Evolutionary conservation across 2,888 invertebrate genomes (phyloP).

Genomic region (Didymodactylos carnosus): DNA sequence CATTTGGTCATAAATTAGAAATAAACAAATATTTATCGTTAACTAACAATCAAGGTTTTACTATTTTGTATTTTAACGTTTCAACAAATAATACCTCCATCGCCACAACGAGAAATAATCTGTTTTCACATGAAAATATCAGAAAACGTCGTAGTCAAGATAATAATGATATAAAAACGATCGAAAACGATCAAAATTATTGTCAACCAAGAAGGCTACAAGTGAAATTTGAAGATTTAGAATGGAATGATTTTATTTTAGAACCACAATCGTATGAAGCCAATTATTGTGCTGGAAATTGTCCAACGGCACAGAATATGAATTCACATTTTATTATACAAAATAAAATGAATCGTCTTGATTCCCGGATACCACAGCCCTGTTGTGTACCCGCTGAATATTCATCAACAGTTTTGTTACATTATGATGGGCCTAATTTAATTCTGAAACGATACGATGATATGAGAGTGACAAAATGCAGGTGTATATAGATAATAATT

Average conservation of each 20-base stretch:
- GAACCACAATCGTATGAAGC: not conserved
- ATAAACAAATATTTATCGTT: no score
- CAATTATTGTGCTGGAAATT: not conserved
- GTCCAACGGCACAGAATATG: not conserved
- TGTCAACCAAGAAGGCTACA: not conserved
- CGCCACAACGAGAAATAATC: no score
- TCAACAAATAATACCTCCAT: no score
- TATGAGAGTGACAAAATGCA: not conserved
- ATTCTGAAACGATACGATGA: not conserved
- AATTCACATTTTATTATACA: not conserved
- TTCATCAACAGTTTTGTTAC: not conserved
- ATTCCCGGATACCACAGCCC: not conserved
- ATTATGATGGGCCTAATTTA: not conserved
- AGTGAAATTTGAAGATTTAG: not conserved
- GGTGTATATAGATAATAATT: no score
- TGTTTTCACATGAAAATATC: no score
- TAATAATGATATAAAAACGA: no score
- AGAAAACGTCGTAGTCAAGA: no score
- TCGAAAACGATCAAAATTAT: not conserved
- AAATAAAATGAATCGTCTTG: not conserved
- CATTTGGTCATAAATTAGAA: no score
- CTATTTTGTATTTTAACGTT: no score
- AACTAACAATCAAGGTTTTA: no score
- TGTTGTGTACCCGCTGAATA: not conserved
- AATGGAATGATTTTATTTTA: not conserved